These are phyloP conservation scores for Trichopoda pennipes DNA, from an alignment of 2,888 invertebrate species.

Conservation along the genomic window DNA sequence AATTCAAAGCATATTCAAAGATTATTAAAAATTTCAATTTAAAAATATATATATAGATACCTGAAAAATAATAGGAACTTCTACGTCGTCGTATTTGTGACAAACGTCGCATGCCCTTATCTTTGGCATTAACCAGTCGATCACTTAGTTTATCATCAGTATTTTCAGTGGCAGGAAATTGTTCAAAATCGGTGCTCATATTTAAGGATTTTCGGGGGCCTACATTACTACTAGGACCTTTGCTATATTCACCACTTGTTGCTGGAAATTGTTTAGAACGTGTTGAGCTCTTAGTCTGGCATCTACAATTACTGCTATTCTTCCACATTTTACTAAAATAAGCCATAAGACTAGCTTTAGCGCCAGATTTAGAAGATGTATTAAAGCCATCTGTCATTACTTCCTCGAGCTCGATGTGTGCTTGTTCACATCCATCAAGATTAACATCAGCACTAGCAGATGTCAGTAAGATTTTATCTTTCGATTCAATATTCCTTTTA, in stretches of 20 bases:
- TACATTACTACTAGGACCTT: constrained; percentile 52
- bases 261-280: constrained; percentile 66
- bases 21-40: too few species aligned
- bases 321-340: constrained; percentile 75
- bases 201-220: constrained; percentile 66
- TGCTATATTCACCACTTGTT: constrained; percentile 49
- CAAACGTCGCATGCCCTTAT: constrained; percentile 74
- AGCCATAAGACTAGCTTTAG: constrained; percentile 73
- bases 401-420: constrained; percentile 48
- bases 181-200: constrained; percentile 70
- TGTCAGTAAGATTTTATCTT: constrained; percentile 55
- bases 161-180: constrained; percentile 67
- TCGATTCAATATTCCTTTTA: constrained; percentile 28
- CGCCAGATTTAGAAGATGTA: constrained; percentile 64
- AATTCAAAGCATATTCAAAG: too few species aligned
- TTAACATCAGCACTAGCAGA: constrained; percentile 21
- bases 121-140: constrained; percentile 57
- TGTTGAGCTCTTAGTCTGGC: constrained; percentile 61
- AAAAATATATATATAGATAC: constrained; percentile 72
- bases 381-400: constrained; percentile 61
- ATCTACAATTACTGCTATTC: constrained; percentile 70
- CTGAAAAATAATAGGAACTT: constrained; percentile 80
- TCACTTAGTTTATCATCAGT: constrained; percentile 65
- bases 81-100: constrained; percentile 78
- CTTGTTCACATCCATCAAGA: constrained; percentile 6